Evolutionary conservation across 2,113 vertebrate genomes (phyloP).

Genomic region (Acrocephalus arundinaceus): DNA sequence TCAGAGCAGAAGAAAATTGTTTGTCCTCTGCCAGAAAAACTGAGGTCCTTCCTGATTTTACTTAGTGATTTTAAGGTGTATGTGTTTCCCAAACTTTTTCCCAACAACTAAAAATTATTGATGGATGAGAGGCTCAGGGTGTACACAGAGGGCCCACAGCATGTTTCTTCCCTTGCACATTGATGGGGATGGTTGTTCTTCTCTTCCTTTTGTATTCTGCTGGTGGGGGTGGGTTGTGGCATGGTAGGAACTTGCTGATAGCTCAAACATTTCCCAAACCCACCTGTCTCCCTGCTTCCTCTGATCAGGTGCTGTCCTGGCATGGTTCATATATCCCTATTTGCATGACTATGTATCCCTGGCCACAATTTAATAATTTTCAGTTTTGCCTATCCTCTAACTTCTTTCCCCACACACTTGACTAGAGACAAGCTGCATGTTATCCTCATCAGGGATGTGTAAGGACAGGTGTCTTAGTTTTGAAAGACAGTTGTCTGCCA

Average conservation of each 20-base stretch:
- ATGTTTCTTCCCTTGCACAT: neutral
- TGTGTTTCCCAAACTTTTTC: neutral
- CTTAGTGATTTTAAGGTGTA: neutral
- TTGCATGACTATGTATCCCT: neutral
- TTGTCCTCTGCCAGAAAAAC: neutral
- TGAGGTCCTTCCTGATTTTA: neutral
- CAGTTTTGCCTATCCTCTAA: neutral
- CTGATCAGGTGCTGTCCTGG: neutral
- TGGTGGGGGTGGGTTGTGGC: fast-evolving
- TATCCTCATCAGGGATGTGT: neutral
- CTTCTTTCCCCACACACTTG: neutral
- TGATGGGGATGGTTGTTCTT: neutral
- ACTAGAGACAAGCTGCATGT: neutral
- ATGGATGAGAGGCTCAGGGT: neutral
- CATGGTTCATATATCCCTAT: fast-evolving
- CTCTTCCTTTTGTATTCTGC: neutral
- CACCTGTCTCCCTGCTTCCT: neutral
- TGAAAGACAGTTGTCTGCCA: too few relatives aligned
- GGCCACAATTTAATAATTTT: neutral
- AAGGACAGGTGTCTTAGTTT: neutral
- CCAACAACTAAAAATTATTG: neutral
- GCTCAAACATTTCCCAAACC: neutral
- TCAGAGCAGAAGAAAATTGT: neutral
- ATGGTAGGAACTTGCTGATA: neutral
- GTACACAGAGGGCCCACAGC: neutral